phyloP scores from a whole-genome alignment of 2,888 invertebrate genomes.

The Chelonus formosanus region DNA sequence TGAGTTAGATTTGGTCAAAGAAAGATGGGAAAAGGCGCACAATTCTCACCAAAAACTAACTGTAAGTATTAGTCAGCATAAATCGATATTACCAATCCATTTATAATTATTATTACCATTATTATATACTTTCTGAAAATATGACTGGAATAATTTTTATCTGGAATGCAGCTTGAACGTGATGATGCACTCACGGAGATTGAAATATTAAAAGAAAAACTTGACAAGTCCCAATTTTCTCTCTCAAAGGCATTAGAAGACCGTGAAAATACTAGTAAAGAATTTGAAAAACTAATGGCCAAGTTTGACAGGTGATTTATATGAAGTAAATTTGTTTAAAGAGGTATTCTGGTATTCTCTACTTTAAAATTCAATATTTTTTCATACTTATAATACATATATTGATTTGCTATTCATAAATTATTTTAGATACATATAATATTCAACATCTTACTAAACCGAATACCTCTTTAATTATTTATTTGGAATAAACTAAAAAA shows the following conservation, averaged over 20 bases:
- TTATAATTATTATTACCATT: neutral
- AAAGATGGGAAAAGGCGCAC: conserved; percentile 88
- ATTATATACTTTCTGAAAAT: too few species aligned
- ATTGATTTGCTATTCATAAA: too few species aligned
- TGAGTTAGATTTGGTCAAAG: conserved; percentile 86
- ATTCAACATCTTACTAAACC: too few species aligned
- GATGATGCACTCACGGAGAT: conserved; percentile 87
- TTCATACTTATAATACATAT: neutral
- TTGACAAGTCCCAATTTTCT: conserved; percentile 85
- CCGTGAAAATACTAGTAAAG: conserved; percentile 86
- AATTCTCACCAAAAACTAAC: conserved; percentile 84
- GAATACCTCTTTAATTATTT: too few species aligned
- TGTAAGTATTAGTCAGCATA: conserved; percentile 63
- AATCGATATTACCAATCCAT: neutral
- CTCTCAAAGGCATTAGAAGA: conserved; percentile 88
- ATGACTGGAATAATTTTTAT: too few species aligned
- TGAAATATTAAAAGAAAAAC: conserved; percentile 87
- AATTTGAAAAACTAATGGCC: conserved; percentile 91
- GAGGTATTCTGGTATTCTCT: neutral
- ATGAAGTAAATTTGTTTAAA: neutral
- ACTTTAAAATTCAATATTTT: neutral
- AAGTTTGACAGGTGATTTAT: conserved; percentile 82
- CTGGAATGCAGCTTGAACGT: conserved; percentile 75
- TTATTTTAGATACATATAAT: too few species aligned
- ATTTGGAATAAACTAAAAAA: too few species aligned